Conservation (phyloP, 1,140 invertebrate genomes). For the Samia ricini region DNA sequence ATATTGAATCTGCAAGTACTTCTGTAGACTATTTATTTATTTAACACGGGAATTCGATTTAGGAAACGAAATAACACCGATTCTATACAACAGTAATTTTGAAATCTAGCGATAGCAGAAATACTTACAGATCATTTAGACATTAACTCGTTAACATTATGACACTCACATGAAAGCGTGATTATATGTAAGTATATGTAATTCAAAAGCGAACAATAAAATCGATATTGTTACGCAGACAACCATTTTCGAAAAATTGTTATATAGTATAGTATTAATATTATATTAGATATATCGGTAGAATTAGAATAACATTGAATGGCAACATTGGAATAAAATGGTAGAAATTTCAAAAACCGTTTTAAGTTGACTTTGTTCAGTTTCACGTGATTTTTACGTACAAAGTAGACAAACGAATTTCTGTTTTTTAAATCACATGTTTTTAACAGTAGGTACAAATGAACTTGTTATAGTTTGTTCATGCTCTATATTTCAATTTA, state of each 20-base stretch:
- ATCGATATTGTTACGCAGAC: slow-evolving; percentile 52
- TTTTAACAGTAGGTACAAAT: too few species aligned
- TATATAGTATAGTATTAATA: neutral
- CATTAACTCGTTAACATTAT: slow-evolving; percentile 10
- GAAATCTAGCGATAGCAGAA: slow-evolving; percentile 13
- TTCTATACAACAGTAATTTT: neutral
- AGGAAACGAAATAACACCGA: too few species aligned
- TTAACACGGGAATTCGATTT: neutral
- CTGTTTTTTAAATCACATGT: too few species aligned
- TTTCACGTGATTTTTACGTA: too few species aligned
- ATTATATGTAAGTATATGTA: slow-evolving; percentile 51
- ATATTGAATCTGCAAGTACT: slow-evolving; percentile 38
- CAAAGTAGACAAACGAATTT: too few species aligned
- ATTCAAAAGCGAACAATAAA: slow-evolving; percentile 45
- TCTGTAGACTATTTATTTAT: slow-evolving; percentile 13
- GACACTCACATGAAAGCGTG: slow-evolving; percentile 59
- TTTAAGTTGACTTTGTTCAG: too few species aligned
- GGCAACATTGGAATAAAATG: neutral
- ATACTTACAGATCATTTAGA: slow-evolving; percentile 43
- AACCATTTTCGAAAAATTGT: slow-evolving; percentile 40
- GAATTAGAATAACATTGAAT: slow-evolving; percentile 25
- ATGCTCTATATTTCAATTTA: too few species aligned
- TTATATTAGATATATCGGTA: slow-evolving; percentile 18
- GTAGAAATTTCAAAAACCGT: neutral
- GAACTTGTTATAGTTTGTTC: too few species aligned